These are phyloP conservation scores for Liasis olivaceus DNA, from an alignment of 2,797 vertebrate species.

Conservation along the genomic window DNA sequence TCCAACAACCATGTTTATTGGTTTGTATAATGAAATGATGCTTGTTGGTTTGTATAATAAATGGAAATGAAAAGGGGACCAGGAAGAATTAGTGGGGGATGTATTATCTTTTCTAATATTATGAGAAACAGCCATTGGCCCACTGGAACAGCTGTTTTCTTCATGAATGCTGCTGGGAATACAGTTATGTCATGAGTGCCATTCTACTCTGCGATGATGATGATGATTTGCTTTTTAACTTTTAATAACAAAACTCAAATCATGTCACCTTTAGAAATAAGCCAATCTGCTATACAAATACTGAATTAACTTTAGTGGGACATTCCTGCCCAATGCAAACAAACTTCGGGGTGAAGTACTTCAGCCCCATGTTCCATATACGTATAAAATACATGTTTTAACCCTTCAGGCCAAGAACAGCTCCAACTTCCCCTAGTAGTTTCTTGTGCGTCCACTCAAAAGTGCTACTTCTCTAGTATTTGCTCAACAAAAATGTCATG, in stretches of 20 bases:
- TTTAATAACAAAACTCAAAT: too few species aligned
- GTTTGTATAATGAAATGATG: not conserved
- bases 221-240: too few species aligned
- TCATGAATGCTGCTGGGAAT: not conserved
- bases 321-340: too few species aligned
- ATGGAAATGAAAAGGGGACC: not conserved
- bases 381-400: not conserved
- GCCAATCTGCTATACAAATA: too few species aligned
- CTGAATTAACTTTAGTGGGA: too few species aligned
- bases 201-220: not conserved
- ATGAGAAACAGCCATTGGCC: not conserved
- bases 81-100: not conserved
- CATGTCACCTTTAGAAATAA: too few species aligned
- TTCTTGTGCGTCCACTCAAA: too few species aligned
- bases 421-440: not conserved
- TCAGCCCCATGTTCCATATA: not conserved
- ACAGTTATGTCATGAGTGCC: not conserved
- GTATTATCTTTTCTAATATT: not conserved
- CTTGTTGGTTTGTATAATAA: not conserved
- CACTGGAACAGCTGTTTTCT: not conserved
- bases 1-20: not conserved
- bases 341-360: not conserved
- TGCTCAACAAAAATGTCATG: not conserved
- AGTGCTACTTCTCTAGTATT: not conserved
- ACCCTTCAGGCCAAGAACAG: not conserved